Conservation (phyloP, 2,888 invertebrate species). For the Chaitophorus viminalis region DNA sequence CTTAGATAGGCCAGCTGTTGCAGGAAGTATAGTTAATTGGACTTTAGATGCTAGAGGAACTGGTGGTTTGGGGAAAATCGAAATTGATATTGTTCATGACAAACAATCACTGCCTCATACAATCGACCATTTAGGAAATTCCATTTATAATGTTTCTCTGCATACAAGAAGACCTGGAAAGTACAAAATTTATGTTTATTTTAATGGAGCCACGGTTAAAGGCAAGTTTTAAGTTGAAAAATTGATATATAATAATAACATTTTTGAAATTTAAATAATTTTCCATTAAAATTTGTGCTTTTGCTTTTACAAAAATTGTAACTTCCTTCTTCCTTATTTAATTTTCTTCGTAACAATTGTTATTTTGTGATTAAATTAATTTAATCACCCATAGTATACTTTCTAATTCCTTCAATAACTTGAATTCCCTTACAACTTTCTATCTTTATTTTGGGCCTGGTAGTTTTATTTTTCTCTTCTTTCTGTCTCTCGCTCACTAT, state of each 20-base stretch:
- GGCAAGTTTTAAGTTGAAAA: constrained; percentile 64
- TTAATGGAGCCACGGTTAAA: constrained; percentile 87
- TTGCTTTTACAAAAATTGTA: neutral
- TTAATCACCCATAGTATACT: neutral
- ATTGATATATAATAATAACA: neutral
- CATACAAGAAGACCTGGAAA: constrained; percentile 72
- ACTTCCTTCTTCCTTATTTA: neutral
- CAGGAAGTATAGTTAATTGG: constrained; percentile 88
- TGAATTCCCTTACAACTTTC: constrained; percentile 2
- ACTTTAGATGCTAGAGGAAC: constrained; percentile 79
- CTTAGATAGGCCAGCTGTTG: constrained; percentile 80
- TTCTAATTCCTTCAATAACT: neutral
- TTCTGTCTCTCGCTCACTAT: neutral
- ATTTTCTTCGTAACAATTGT: neutral
- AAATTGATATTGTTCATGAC: constrained; percentile 90
- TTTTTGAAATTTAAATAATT: neutral
- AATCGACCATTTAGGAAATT: constrained; percentile 81
- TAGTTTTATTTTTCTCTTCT: neutral
- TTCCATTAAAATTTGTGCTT: neutral
- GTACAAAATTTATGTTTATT: constrained; percentile 86
- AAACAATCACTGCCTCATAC: constrained; percentile 85
- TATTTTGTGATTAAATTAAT: too few relatives aligned
- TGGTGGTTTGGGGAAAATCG: constrained; percentile 86
- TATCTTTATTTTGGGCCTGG: neutral
- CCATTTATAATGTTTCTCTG: constrained; percentile 70